These are phyloP conservation scores for Amiota minor DNA, from an alignment of 2,888 invertebrate species.

Conservation along the genomic window DNA sequence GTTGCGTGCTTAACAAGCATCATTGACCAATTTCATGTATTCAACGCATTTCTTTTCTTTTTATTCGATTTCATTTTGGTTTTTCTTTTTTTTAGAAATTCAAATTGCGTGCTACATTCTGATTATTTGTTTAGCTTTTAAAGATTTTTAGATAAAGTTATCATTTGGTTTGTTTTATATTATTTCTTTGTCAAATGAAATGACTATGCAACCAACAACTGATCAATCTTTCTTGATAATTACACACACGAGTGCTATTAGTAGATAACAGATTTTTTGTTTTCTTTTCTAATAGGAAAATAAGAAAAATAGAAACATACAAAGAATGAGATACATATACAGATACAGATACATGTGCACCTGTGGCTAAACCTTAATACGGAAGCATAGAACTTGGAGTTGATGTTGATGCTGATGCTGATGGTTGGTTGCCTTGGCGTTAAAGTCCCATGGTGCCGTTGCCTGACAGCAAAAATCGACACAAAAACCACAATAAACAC, in stretches of 20 bases:
- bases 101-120: constrained; percentile 44
- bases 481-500: constrained; percentile 24
- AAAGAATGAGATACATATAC: neutral
- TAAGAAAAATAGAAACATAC: constrained; percentile 38
- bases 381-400: too few species aligned
- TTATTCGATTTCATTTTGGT: constrained; percentile 17
- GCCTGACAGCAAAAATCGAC: constrained; percentile 22
- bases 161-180: constrained; percentile 42
- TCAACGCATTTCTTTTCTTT: constrained; percentile 37
- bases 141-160: constrained; percentile 15
- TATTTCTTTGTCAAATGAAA: constrained; percentile 38
- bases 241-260: constrained; percentile 40
- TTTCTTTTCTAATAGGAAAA: constrained; percentile 26
- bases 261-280: constrained; percentile 41
- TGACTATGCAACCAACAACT: constrained; percentile 24
- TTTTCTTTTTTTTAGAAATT: constrained; percentile 43
- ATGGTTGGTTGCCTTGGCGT: neutral
- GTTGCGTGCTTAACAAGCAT: constrained; percentile 7
- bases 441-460: neutral
- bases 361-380: constrained; percentile 16
- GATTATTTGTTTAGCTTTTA: constrained; percentile 48
- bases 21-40: constrained; percentile 29
- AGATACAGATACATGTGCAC: neutral
- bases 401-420: too few species aligned
- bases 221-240: constrained; percentile 24